Evolutionary conservation across 2,888 invertebrate genomes (phyloP).

Genomic region (Pelosia muscerda): DNA sequence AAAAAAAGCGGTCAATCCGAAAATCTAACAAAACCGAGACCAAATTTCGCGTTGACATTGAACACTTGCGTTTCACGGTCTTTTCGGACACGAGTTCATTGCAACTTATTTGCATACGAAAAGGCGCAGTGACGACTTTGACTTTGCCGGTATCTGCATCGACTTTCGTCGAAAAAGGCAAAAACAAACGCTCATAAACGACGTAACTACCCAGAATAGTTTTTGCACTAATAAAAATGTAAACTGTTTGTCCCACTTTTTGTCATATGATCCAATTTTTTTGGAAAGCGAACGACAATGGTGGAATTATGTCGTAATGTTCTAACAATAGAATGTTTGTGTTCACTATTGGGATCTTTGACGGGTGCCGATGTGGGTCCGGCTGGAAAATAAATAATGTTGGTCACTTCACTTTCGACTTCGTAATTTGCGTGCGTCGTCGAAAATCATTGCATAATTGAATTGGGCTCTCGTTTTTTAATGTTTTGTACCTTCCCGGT

Average conservation of each 20-base stretch:
- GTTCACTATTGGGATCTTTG: slow-evolving; percentile 59
- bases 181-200: slow-evolving; percentile 72
- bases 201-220: slow-evolving; percentile 68
- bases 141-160: slow-evolving; percentile 72
- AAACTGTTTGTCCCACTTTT: slow-evolving; percentile 62
- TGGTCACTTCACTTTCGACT: slow-evolving; percentile 53
- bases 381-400: slow-evolving; percentile 46
- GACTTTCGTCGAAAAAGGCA: slow-evolving; percentile 76
- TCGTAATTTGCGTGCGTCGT: slow-evolving; percentile 39
- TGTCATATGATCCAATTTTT: slow-evolving; percentile 69
- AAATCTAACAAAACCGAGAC: slow-evolving; percentile 57
- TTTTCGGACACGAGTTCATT: slow-evolving; percentile 75
- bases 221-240: slow-evolving; percentile 82
- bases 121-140: slow-evolving; percentile 69
- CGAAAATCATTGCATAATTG: slow-evolving; percentile 26
- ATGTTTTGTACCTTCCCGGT: slow-evolving; percentile 7
- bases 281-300: slow-evolving; percentile 61
- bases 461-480: slow-evolving; percentile 8
- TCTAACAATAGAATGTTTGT: slow-evolving; percentile 74
- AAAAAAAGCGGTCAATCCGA: slow-evolving; percentile 56
- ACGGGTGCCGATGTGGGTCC: slow-evolving; percentile 62
- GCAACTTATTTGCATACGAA: slow-evolving; percentile 83
- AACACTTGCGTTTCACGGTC: slow-evolving; percentile 66
- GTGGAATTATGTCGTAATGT: slow-evolving; percentile 74
- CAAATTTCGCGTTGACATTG: slow-evolving; percentile 72